Base-by-base conservation (phyloP, 2,888 invertebrate genomes). In the Nomada flava region DNA sequence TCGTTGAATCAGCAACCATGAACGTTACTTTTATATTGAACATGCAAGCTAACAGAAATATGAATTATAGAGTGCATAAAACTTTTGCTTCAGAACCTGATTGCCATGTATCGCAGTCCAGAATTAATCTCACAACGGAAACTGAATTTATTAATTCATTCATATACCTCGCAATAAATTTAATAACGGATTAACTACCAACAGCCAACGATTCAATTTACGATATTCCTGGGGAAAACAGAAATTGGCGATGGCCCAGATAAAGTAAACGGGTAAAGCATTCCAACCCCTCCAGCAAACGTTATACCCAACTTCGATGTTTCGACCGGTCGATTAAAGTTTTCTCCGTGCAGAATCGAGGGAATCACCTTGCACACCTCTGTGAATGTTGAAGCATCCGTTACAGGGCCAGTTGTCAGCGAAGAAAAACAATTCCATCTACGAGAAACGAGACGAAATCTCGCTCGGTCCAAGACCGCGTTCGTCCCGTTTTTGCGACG, bases 361-460 rank as follows among this genome's bases (percentile, higher is more conserved):
- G 13, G 15, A 44, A 52, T 74, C 59, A 15, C 15, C 26, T 13
- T 50, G 29, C 44, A 36, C 13, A 63, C 57, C 18, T 53, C 64
- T 26, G 26, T 57, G 52, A 15, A 69, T 15, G 53, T 26, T 29
- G 29, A 29, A 69, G 72, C 79, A 67, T 76, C 89, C 90, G 89
- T 90, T 89, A 89, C 79, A 78, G 80, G 83, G 87, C 86, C 90
- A 87, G 90, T 90, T 89, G 86, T 68, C 47, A 74, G 47, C 53
- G 68, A 26, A 70, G 80, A 88, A 86, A 86, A 87, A 88, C 68
- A 67, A 75, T 67, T 71, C 67, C 75, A 68, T 60, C 55, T 64
- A 67, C 72, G 62, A 60, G 23, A 55, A 68, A 57, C 71, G 23
- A 74, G 64, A 68, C 73, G 77, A 67, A 70, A 68, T 71, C 68